phyloP scores from a whole-genome alignment of 2,888 invertebrate genomes.

The Drosophila incognita region DNA sequence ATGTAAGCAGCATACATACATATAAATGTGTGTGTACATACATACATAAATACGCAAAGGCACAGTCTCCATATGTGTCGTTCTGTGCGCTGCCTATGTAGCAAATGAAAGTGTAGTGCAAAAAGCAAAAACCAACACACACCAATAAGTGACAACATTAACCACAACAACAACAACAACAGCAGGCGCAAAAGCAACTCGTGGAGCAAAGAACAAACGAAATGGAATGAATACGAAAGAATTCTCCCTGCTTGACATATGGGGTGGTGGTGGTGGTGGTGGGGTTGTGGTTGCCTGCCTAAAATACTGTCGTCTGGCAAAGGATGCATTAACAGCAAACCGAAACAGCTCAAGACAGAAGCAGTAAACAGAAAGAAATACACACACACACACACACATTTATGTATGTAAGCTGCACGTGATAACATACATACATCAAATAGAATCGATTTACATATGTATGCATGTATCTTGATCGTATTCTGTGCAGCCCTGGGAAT shows the following conservation, averaged over 20 bases:
- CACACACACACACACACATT: neutral
- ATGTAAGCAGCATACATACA: neutral
- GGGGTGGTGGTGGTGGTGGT: constrained; percentile 19
- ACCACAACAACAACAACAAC: constrained; percentile 23
- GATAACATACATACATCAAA: constrained; percentile 29
- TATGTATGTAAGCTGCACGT: constrained; percentile 23
- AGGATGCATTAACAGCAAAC: constrained; percentile 46
- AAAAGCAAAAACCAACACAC: constrained; percentile 31
- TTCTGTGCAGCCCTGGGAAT: constrained; percentile 40
- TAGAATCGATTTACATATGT: neutral
- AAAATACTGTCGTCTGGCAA: constrained; percentile 40
- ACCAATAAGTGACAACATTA: constrained; percentile 32
- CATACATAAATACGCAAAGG: constrained; percentile 13
- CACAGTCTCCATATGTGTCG: constrained; percentile 34
- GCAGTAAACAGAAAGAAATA: constrained; percentile 13
- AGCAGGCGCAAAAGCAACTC: constrained; percentile 12
- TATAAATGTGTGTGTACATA: constrained; percentile 6
- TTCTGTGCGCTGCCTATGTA: constrained; percentile 29
- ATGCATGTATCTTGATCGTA: constrained; percentile 28
- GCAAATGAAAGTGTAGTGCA: constrained; percentile 51
- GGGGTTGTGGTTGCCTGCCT: constrained; percentile 12
- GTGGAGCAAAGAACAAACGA: constrained; percentile 24
- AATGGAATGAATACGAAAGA: constrained; percentile 35
- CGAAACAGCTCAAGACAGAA: constrained; percentile 21
- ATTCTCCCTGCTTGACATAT: constrained; percentile 26